phyloP scores from a whole-genome alignment of 2,888 invertebrate genomes.

The Brachyptera putata region DNA sequence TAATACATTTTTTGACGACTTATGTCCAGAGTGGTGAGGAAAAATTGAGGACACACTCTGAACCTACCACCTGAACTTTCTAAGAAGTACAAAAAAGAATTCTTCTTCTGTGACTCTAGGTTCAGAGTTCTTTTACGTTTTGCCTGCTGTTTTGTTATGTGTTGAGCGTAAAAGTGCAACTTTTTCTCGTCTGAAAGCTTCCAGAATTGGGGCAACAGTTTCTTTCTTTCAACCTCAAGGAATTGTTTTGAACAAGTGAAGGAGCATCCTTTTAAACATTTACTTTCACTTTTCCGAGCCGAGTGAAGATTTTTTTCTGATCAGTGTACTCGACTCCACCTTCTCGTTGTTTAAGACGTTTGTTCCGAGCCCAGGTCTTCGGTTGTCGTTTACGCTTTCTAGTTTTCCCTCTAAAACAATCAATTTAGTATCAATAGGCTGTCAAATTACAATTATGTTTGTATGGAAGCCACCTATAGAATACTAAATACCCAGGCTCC shows the following conservation, averaged over 20 bases:
- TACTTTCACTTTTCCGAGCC: not conserved
- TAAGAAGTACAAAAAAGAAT: not conserved
- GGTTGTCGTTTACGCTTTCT: no score
- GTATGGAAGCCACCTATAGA: no score
- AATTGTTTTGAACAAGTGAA: not conserved
- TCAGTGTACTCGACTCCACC: not conserved
- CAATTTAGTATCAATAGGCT: no score
- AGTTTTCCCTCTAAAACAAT: no score
- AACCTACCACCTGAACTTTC: not conserved
- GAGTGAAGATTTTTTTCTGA: not conserved
- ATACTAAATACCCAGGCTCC: no score
- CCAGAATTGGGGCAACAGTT: conserved; percentile 1
- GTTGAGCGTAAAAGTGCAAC: conserved; percentile 6
- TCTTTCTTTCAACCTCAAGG: not conserved
- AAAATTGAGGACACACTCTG: conserved; percentile 4
- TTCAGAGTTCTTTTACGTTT: not conserved
- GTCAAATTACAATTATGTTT: no score
- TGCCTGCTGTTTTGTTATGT: not conserved
- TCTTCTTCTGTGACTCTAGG: not conserved
- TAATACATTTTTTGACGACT: not conserved
- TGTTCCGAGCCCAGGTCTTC: no score
- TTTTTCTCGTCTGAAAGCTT: conserved; percentile 5
- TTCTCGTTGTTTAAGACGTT: no score
- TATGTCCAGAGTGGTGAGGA: not conserved
- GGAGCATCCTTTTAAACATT: not conserved